phyloP scores from a whole-genome alignment of 2,888 invertebrate species.

The Orchesella flavescens region DNA sequence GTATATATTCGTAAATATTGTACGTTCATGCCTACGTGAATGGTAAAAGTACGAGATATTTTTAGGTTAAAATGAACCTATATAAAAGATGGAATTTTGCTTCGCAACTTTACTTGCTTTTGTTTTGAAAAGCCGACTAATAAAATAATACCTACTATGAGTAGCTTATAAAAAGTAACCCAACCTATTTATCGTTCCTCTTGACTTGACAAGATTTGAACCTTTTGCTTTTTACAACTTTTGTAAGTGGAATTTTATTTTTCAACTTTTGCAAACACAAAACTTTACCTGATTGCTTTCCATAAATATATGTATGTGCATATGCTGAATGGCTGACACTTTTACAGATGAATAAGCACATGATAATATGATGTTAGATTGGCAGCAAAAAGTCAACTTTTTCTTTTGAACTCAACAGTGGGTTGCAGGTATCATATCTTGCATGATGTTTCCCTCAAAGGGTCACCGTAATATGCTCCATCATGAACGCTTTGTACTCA shows the following conservation, averaged over 20 bases:
- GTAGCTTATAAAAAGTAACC: conserved; percentile 1
- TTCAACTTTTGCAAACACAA: neutral
- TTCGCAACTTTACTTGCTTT: neutral
- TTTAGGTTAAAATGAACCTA: neutral
- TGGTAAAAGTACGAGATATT: no score
- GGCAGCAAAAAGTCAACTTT: conserved; percentile 2
- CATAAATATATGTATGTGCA: neutral
- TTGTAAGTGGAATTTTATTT: neutral
- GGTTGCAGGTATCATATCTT: neutral
- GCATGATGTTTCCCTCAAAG: conserved; percentile 27
- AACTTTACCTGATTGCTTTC: no score
- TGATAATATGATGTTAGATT: no score
- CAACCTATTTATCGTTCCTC: neutral
- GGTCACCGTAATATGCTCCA: conserved; percentile 24
- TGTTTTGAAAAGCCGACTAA: neutral
- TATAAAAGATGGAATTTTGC: neutral
- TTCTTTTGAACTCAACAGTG: conserved; percentile 6
- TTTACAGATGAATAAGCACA: conserved; percentile 19
- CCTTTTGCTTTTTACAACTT: neutral
- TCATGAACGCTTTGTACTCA: conserved; percentile 39
- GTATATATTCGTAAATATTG: no score
- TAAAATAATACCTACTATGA: neutral
- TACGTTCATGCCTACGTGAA: no score
- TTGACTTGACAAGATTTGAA: conserved; percentile 4
- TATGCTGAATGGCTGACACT: conserved; percentile 1